phyloP scores from a whole-genome alignment of 1,140 invertebrate species.

The Diachasmimorpha longicaudata region DNA sequence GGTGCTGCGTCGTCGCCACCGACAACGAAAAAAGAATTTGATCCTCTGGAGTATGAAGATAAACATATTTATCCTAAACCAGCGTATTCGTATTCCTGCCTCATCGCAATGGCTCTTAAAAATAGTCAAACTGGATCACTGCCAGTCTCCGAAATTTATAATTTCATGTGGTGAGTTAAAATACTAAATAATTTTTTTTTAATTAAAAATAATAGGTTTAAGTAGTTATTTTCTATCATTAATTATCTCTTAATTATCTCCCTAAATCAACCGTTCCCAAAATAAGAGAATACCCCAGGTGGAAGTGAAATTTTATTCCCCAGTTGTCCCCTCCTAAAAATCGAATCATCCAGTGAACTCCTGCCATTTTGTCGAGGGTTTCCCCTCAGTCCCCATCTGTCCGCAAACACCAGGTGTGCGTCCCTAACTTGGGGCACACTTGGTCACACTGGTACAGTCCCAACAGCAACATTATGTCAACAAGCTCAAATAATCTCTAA shows the following conservation, averaged over 20 bases:
- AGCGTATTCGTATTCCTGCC: constrained; percentile 95
- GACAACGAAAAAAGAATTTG: constrained; percentile 49
- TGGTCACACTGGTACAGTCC: constrained; percentile 50
- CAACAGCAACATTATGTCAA: constrained; percentile 3
- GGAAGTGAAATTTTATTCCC: constrained; percentile 56
- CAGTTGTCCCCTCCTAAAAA: constrained; percentile 38
- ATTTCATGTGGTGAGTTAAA: constrained; percentile 87
- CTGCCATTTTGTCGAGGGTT: constrained; percentile 58
- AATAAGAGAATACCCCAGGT: constrained; percentile 28
- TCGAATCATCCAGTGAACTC: constrained; percentile 36
- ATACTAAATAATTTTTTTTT: neutral
- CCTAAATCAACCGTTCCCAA: neutral
- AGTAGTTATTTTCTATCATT: too few species aligned
- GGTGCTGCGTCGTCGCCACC: constrained; percentile 33
- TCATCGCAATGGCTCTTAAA: constrained; percentile 97
- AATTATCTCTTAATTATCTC: neutral
- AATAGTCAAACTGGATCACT: constrained; percentile 93
- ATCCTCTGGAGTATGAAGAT: constrained; percentile 63
- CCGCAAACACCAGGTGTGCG: constrained; percentile 55
- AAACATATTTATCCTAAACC: constrained; percentile 88
- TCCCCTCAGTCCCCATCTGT: constrained; percentile 33
- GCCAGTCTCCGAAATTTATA: constrained; percentile 98
- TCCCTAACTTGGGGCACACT: constrained; percentile 51
- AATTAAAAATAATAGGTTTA: too few species aligned
- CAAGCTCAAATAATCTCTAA: too few species aligned